These are phyloP conservation scores for Nothobranchius furzeri DNA, from an alignment of 2,113 vertebrate genomes.

Conservation along the genomic window DNA sequence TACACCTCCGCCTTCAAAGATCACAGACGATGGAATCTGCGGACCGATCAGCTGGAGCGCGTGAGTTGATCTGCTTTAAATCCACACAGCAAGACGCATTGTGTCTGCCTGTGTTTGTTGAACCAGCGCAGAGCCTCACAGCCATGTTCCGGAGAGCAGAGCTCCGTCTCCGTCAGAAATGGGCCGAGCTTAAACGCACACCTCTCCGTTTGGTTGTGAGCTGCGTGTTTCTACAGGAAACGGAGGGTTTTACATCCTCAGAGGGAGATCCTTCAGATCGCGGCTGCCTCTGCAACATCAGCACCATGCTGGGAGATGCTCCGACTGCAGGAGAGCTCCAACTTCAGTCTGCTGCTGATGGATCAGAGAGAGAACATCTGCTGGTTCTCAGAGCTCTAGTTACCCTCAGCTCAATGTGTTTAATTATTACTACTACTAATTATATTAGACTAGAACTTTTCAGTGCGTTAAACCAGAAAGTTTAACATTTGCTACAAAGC, in stretches of 20 bases:
- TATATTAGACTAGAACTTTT: not conserved
- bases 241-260: too few species aligned
- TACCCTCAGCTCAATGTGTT: too few species aligned
- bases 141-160: conserved; percentile 55
- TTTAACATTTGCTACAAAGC: not conserved
- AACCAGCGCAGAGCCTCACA: conserved; percentile 22
- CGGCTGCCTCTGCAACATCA: conserved; percentile 52
- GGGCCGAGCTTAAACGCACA: not conserved
- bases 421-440: too few species aligned
- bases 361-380: not conserved
- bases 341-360: conserved; percentile 48
- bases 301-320: conserved; percentile 35
- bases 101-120: not conserved
- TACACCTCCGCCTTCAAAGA: conserved; percentile 27
- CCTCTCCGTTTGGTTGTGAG: not conserved
- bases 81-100: conserved; percentile 8
- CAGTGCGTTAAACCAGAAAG: not conserved
- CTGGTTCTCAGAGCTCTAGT: too few species aligned
- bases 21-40: conserved; percentile 65
- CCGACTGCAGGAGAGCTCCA: conserved; percentile 37
- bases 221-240: conserved; percentile 1
- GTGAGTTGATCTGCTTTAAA: conserved; percentile 70
- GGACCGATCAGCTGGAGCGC: conserved; percentile 62
- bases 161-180: not conserved
- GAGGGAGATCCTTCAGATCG: conserved; percentile 13